Evolutionary conservation across 2,888 invertebrate genomes (phyloP).

Genomic region (Catocala sponsa): DNA sequence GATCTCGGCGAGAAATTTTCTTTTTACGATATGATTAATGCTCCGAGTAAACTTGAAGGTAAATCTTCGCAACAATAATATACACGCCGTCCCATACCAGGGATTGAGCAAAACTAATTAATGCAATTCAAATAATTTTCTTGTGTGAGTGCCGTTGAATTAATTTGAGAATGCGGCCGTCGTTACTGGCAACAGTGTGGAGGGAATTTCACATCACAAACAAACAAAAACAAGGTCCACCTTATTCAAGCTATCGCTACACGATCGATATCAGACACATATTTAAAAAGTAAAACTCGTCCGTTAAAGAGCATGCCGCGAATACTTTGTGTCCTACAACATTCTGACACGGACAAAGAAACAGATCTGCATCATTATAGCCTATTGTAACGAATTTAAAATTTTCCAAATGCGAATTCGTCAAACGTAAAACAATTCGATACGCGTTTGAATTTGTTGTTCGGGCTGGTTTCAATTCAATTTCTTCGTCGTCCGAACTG

Average conservation of each 20-base stretch:
- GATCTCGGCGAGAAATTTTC: slow-evolving; percentile 68
- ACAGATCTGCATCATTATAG: slow-evolving; percentile 84
- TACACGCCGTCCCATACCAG: background rate
- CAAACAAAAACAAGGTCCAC: slow-evolving; percentile 63
- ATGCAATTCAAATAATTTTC: slow-evolving; percentile 53
- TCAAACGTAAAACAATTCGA: slow-evolving; percentile 88
- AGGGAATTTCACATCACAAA: slow-evolving; percentile 64
- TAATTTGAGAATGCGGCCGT: slow-evolving; percentile 69
- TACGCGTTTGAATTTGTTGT: slow-evolving; percentile 87
- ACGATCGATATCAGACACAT: slow-evolving; percentile 76
- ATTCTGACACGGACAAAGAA: slow-evolving; percentile 81
- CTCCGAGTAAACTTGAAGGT: slow-evolving; percentile 37
- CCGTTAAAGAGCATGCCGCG: slow-evolving; percentile 70
- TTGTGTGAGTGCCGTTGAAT: slow-evolving; percentile 55
- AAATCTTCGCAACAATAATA: background rate
- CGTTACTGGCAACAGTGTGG: slow-evolving; percentile 64
- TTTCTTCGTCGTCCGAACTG: slow-evolving; percentile 84
- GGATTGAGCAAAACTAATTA: slow-evolving; percentile 48
- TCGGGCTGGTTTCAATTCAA: slow-evolving; percentile 83
- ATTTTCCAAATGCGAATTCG: slow-evolving; percentile 86
- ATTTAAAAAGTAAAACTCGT: slow-evolving; percentile 69
- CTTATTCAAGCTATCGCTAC: slow-evolving; percentile 80
- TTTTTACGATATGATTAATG: slow-evolving; percentile 68
- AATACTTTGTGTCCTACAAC: slow-evolving; percentile 71
- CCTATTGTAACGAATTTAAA: slow-evolving; percentile 85